Evolutionary conservation across 1,140 invertebrate genomes (phyloP), one percentile per base, ranked within the genome.

Genomic region (Drosophila rhopaloa): DNA sequence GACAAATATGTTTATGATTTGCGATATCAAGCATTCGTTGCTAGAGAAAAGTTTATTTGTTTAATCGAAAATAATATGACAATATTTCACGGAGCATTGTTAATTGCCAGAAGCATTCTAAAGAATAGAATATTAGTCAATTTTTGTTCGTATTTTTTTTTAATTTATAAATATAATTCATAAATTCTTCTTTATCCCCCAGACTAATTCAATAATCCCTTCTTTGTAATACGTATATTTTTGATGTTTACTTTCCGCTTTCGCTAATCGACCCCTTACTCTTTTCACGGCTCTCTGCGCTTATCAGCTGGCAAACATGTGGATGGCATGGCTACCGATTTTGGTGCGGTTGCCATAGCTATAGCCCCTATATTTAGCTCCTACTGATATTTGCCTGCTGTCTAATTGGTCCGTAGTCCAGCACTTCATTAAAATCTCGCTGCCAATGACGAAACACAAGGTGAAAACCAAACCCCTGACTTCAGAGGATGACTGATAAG

Each of bases 281-380:
- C 38, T 37, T 65, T 47, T 47, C 5, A 38, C n/a, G 41, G 16
- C 10, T 13, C 19, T 10, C 10, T 5, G 5, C 11, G 2, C 32
- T 65, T 65, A 65, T 65, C 32, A 47, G 61, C 38, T 47, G 24
- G 7, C 27, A 40, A 65, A 29, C 43, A 65, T 47, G 43, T 65
- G 53, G 41, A 65, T 16, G 54, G 11, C 60, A 43, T 60, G 32
- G 7, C 11, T 58, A 57, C 16, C 27, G 13, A 32, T 13, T 16
- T 11, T 5, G 60, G 41, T 40, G 38, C 19, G 11, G 27, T 24
- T 24, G 38, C 37, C 38, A 41, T 32, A 53, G 27, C 35, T 24
- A 47, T 47, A 47, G 40, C 41, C n/a, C 29, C 35, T 24, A 53
- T 43, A 35, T 24, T 56, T 47, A 63, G 51, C 11, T 40, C n/a